Conservation (phyloP, 2,797 vertebrate genomes). For the Threskiornis aethiopicus region DNA sequence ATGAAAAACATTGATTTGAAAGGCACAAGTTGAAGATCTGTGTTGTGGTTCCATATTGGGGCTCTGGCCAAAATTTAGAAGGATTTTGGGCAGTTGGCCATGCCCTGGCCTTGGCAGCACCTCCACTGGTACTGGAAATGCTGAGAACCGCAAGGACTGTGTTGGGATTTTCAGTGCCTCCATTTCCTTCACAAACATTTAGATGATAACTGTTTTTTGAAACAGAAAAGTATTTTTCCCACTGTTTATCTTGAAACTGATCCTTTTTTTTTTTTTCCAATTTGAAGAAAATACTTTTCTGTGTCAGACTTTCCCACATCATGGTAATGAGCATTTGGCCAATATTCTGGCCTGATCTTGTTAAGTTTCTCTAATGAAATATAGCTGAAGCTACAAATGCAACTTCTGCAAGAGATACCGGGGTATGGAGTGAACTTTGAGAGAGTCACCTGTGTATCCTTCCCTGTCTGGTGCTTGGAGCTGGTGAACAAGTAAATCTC, state of each 20-base stretch:
- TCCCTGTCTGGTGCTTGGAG: not conserved
- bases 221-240: not conserved
- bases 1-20: not conserved
- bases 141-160: not conserved
- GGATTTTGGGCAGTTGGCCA: not conserved
- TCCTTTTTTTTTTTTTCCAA: fast-evolving
- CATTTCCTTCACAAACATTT: not conserved
- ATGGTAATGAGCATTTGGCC: not conserved
- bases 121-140: not conserved
- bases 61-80: not conserved
- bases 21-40: not conserved
- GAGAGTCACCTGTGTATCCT: not conserved
- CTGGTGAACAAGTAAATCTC: not conserved
- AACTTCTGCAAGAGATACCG: not conserved
- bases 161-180: not conserved
- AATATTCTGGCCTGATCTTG: not conserved
- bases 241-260: not conserved
- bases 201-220: not conserved
- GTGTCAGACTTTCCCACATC: not conserved
- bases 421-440: not conserved
- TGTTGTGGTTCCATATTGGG: fast-evolving
- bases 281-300: not conserved
- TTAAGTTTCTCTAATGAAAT: not conserved
- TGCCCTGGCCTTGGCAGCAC: not conserved
- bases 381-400: not conserved